phyloP scores from a whole-genome alignment of 2,888 invertebrate genomes.

The Diaprepes abbreviatus region DNA sequence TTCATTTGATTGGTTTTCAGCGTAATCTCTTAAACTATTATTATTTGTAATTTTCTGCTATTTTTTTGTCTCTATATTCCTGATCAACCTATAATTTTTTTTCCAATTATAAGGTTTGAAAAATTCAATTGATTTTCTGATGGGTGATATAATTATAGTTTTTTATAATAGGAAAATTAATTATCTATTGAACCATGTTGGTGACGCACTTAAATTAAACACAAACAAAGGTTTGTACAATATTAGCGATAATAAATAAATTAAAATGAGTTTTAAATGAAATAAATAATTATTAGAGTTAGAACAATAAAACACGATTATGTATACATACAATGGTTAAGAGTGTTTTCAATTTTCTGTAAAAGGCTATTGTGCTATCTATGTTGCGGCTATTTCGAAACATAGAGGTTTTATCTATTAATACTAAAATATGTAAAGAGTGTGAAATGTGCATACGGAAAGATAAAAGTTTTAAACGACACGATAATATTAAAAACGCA shows the following conservation, averaged over 20 bases:
- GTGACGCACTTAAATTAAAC: background rate
- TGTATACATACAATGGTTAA: constrained; percentile 6
- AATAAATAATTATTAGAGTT: constrained; percentile 10
- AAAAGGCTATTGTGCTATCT: background rate
- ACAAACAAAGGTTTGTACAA: background rate
- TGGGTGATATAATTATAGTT: too few species aligned
- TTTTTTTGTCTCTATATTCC: too few species aligned
- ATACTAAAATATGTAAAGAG: constrained; percentile 15
- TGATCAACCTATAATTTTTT: too few species aligned
- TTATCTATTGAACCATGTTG: background rate
- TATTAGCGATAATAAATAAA: background rate
- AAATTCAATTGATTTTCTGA: too few species aligned
- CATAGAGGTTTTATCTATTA: constrained; percentile 32
- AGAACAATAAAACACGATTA: constrained; percentile 9
- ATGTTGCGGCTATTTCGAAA: background rate
- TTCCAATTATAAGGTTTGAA: too few species aligned
- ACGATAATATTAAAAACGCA: constrained; percentile 44
- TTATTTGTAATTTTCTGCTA: too few species aligned
- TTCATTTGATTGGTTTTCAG: too few species aligned
- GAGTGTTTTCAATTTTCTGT: background rate
- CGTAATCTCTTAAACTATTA: too few species aligned
- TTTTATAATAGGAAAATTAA: too few species aligned
- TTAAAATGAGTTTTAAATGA: constrained; percentile 1
- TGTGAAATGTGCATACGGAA: constrained; percentile 18
- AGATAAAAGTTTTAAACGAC: constrained; percentile 36